Evolutionary conservation across 1,140 invertebrate species (phyloP), one percentile per base, ranked within the genome.

Genomic region (Aphaenogaster ashmeadi): DNA sequence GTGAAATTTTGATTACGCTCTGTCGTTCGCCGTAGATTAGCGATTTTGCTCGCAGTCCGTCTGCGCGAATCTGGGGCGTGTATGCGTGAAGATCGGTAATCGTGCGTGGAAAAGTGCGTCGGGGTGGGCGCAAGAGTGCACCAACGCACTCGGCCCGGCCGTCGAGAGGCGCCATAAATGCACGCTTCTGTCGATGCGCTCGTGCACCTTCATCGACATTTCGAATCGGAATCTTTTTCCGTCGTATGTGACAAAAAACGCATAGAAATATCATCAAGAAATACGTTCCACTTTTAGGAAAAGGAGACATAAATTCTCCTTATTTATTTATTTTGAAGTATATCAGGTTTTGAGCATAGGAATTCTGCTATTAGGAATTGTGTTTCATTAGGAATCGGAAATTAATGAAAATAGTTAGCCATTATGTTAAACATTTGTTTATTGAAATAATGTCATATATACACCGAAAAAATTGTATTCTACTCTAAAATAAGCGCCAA

Each of bases 61-160:
- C 67, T 58, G 27, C 27, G 41, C 52, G n/a, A 72, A 74, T 74
- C 27, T 72, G 13, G 52, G 80, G 64, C 11, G 64, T 58, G 54
- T 89, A 60, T 86, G 86, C 90, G 86, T 66, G 88, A 89, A 88
- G 86, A 93, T 92, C 60, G 89, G 77, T 91, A 92, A 92, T 90
- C 64, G 74, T 87, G 81, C 88, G 81, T 91, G 67, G 69, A 87
- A 89, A 90, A 88, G 72, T 85, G 79, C 87, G 71, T 71, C 86
- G 77, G 75, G 88, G 88, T 91, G 90, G 87, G 87, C 87, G 58
- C 81, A 66, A 83, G 62, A 79, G 89, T 80, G 77, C 79, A 85
- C 81, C 77, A 41, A 15, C 41, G 38, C n/a, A 54, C 5, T 50
- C 41, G 66, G 47, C 56, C 52, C 41, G 66, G 47, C 56, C 41